These are phyloP conservation scores for Hirtodrosophila alboralis DNA, from an alignment of 2,888 invertebrate species.

Conservation along the genomic window DNA sequence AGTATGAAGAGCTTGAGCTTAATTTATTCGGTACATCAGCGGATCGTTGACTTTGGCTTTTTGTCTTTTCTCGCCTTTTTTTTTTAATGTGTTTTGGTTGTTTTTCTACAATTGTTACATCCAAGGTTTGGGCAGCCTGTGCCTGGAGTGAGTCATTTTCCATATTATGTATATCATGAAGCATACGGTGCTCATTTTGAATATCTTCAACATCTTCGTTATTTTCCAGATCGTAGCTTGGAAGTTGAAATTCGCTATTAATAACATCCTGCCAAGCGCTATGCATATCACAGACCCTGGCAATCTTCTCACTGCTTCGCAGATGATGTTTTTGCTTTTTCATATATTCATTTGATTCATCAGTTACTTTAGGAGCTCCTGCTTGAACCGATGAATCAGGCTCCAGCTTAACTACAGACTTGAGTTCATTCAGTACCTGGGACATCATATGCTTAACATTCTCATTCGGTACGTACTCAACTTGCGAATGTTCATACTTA, in stretches of 20 bases:
- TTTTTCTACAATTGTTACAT: constrained; percentile 30
- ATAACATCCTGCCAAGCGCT: constrained; percentile 81
- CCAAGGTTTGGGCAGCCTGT: too few relatives aligned
- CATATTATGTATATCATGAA: too few relatives aligned
- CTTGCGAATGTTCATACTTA: constrained; percentile 1
- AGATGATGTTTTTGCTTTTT: constrained; percentile 18
- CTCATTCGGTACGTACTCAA: constrained; percentile 87
- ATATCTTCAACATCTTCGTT: constrained; percentile 9
- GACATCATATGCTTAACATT: constrained; percentile 92
- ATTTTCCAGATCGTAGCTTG: constrained; percentile 21
- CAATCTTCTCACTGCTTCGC: constrained; percentile 54
- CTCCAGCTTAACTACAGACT: constrained; percentile 87
- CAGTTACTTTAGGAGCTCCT: not conserved
- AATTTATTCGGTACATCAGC: constrained; percentile 36
- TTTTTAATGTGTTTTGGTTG: constrained; percentile 68
- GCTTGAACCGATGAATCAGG: constrained; percentile 28
- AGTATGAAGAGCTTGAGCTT: constrained; percentile 82
- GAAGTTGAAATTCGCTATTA: constrained; percentile 60
- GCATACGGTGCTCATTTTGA: not conserved
- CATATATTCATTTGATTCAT: constrained; percentile 1
- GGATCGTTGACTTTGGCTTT: not conserved
- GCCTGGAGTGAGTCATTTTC: not conserved
- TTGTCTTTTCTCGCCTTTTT: constrained; percentile 38
- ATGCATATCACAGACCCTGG: constrained; percentile 81
- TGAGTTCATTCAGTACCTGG: constrained; percentile 90